A percentile compares a stretch with the other conserved stretches of the same genome.
phyloP scores from a whole-genome alignment of 2,888 invertebrate genomes.

The Agonopterix subpropinquella region DNA sequence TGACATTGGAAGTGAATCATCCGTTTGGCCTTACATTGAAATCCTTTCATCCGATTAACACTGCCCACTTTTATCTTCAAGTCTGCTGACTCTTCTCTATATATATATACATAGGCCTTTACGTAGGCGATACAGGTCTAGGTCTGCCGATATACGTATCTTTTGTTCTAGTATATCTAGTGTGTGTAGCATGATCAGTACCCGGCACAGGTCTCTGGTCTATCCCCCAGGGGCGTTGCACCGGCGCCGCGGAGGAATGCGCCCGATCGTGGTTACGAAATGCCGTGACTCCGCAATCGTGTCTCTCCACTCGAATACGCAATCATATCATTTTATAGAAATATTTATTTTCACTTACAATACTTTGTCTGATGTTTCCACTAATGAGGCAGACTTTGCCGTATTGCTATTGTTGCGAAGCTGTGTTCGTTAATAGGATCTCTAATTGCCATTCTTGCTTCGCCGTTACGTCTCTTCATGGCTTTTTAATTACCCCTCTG shows the following conservation, averaged over 20 bases:
- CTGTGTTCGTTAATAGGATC: conserved; percentile 22
- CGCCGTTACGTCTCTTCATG: conserved; percentile 40
- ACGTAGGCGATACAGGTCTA: too few relatives aligned
- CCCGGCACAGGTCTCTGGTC: conserved; percentile 46
- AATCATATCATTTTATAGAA: conserved; percentile 20
- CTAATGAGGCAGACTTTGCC: not conserved
- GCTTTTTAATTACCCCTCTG: conserved; percentile 64
- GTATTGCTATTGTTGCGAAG: not conserved
- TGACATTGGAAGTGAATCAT: too few relatives aligned
- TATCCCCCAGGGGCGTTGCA: conserved; percentile 54
- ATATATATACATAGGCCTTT: too few relatives aligned
- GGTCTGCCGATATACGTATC: too few relatives aligned
- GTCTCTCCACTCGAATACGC: conserved; percentile 36
- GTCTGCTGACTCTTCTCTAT: too few relatives aligned
- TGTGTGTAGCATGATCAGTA: conserved; percentile 33
- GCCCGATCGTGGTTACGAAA: conserved; percentile 69
- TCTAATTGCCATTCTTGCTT: conserved; percentile 41
- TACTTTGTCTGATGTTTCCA: conserved; percentile 5
- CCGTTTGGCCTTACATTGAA: too few relatives aligned
- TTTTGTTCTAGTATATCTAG: not conserved
- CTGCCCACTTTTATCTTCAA: too few relatives aligned
- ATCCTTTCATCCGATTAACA: too few relatives aligned
- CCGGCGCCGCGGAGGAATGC: conserved; percentile 57
- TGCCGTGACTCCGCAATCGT: conserved; percentile 55
- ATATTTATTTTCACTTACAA: conserved; percentile 18